A percentile compares a stretch with the other conserved stretches of the same genome.
These are phyloP conservation scores for Leptinotarsa peninsularis DNA, from an alignment of 2,888 invertebrate genomes.

Conservation along the genomic window DNA sequence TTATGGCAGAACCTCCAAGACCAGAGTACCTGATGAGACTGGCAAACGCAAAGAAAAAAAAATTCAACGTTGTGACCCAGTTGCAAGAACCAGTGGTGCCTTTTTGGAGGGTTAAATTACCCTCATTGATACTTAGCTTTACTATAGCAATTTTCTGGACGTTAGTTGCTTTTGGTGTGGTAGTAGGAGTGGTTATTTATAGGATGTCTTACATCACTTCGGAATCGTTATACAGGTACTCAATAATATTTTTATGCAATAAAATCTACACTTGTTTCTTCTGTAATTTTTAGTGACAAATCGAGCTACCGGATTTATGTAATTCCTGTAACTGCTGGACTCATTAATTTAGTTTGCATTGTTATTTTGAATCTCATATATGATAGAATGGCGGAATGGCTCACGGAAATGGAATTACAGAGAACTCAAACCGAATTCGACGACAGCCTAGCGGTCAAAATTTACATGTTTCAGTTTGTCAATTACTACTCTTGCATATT, in stretches of 20 bases:
- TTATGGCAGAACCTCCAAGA: slow-evolving; percentile 80
- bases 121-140: slow-evolving; percentile 78
- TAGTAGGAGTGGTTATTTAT: slow-evolving; percentile 83
- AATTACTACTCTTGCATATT: slow-evolving; percentile 91
- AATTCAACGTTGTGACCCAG: slow-evolving; percentile 70
- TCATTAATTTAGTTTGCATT: slow-evolving; percentile 82
- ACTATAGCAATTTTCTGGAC: slow-evolving; percentile 73
- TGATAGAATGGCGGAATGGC: slow-evolving; percentile 73
- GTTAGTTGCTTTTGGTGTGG: slow-evolving; percentile 77
- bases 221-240: slow-evolving; percentile 59
- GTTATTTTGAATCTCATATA: slow-evolving; percentile 80
- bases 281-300: slow-evolving; percentile 66
- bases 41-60: slow-evolving; percentile 68
- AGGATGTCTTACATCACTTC: slow-evolving; percentile 76
- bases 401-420: slow-evolving; percentile 81
- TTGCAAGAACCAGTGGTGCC: slow-evolving; percentile 79
- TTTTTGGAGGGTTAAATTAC: slow-evolving; percentile 81
- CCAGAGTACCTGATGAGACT: slow-evolving; percentile 79
- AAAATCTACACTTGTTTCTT: neutral
- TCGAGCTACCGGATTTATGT: slow-evolving; percentile 74
- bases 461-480: slow-evolving; percentile 89
- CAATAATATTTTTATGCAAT: slow-evolving; percentile 6
- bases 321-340: slow-evolving; percentile 80
- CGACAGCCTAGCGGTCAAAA: slow-evolving; percentile 86
- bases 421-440: slow-evolving; percentile 89